phyloP scores from a whole-genome alignment of 1,140 invertebrate species.

The Lerema accius region DNA sequence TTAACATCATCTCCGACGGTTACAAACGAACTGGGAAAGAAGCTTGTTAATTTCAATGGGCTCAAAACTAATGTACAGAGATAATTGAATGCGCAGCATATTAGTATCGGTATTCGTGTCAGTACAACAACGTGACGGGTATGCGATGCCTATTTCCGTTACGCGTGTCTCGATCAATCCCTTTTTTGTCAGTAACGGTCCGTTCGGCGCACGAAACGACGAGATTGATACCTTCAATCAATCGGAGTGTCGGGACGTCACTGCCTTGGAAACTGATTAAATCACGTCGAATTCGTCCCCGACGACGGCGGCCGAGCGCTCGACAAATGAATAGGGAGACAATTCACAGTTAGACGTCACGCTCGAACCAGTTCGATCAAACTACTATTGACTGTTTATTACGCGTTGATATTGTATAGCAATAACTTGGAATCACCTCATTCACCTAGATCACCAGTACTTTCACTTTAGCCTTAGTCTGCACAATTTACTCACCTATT shows the following conservation, averaged over 20 bases:
- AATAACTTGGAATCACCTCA: background rate
- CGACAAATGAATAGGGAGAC: slow-evolving; percentile 57
- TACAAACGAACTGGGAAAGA: slow-evolving; percentile 44
- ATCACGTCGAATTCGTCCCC: slow-evolving; percentile 74
- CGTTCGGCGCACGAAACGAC: slow-evolving; percentile 66
- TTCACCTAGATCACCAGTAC: background rate
- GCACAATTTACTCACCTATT: slow-evolving; percentile 19
- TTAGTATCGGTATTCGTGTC: slow-evolving; percentile 76
- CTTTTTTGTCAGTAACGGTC: slow-evolving; percentile 79
- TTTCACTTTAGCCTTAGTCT: slow-evolving; percentile 26
- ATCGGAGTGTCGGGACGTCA: slow-evolving; percentile 69
- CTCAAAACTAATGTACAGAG: slow-evolving; percentile 58
- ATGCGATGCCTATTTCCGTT: slow-evolving; percentile 77
- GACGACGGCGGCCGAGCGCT: slow-evolving; percentile 38
- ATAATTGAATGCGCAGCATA: slow-evolving; percentile 73
- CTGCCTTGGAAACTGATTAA: slow-evolving; percentile 71
- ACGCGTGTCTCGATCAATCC: slow-evolving; percentile 73
- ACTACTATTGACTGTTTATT: slow-evolving; percentile 48
- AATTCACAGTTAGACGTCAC: slow-evolving; percentile 62
- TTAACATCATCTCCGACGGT: slow-evolving; percentile 37
- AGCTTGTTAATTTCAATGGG: slow-evolving; percentile 60
- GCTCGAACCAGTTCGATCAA: slow-evolving; percentile 59
- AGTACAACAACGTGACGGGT: slow-evolving; percentile 71
- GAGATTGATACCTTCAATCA: slow-evolving; percentile 80
- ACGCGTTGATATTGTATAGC: slow-evolving; percentile 29